phyloP scores from a whole-genome alignment of 2,888 invertebrate genomes.

The Cephalotes varians region DNA sequence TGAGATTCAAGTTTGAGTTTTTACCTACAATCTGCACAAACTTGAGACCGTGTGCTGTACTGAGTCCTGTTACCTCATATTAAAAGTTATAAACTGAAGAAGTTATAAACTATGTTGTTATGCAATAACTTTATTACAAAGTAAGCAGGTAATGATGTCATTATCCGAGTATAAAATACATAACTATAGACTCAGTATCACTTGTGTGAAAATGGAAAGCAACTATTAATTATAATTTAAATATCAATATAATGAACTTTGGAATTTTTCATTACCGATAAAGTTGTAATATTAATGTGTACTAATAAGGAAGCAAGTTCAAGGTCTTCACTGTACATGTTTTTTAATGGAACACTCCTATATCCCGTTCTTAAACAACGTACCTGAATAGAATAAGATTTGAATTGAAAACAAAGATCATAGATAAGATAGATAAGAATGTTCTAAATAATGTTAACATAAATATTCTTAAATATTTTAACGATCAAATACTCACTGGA shows the following conservation, averaged over 20 bases:
- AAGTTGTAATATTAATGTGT: conserved; percentile 89
- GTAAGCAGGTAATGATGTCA: no score
- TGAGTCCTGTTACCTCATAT: no score
- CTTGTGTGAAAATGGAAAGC: no score
- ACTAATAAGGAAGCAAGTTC: conserved; percentile 96
- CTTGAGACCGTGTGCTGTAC: no score
- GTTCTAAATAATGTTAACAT: not conserved
- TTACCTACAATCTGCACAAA: no score
- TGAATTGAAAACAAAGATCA: not conserved
- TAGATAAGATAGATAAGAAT: conserved; percentile 29
- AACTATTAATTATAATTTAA: conserved; percentile 25
- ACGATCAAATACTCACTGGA: conserved; percentile 88
- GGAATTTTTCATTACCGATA: conserved; percentile 53
- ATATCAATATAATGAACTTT: conserved; percentile 7
- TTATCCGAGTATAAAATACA: no score
- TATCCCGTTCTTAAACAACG: conserved; percentile 94
- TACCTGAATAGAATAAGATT: conserved; percentile 85
- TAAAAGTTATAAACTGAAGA: no score
- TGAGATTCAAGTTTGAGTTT: no score
- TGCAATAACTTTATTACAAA: no score
- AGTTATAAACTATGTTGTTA: no score
- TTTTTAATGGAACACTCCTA: conserved; percentile 95
- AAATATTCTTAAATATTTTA: conserved; percentile 6
- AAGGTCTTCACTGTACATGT: conserved; percentile 96
- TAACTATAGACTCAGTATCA: no score